Evolutionary conservation across 2,113 vertebrate genomes (phyloP), one percentile per base, ranked within the genome.

Genomic region (Indri indri): DNA sequence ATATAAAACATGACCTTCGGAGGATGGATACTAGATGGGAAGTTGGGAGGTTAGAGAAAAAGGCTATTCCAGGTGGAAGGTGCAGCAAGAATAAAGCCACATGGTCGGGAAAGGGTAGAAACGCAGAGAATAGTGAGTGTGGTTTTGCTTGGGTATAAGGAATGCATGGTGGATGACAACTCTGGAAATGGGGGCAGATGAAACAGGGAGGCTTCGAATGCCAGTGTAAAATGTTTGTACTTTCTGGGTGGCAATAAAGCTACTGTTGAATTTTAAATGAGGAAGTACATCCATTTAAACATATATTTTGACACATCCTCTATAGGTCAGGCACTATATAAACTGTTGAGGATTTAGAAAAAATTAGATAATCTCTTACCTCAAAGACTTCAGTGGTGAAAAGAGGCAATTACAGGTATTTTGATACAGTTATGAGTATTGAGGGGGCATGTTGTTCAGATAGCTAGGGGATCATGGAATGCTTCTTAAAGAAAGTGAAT

Each of bases 341-440:
- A 66, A 91, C 25, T 77, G 10, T 13, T 84, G 76, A 88, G 47
- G 42, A 97, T 30, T 93, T 18, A 88, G 76, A 93, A 57, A 90
- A 85, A 68, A 81, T 3, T 4, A 76, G 42, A 66, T 3, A 37
- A 16, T 32, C 11, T 68, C 27, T 47, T 85, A 12, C 12, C 32
- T 89, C 34, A 57, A 91, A 70, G 37, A 74, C 27, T 96, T 91
- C 45, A 50, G 23, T 57, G 30, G 37, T 13, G n/a, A 0, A 80
- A 10, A 88, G 22, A 59, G 6, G 25, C 11, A 77, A 92, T 79
- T 81, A 57, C 4, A 50, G 45, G 83, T 85, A 66, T 76, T 95
- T 70, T 86, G 34, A 70, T 42, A 42, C 6, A 81, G 37, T 34
- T 81, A 45, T 66, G 25, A 50, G 5, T 94, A 76, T 2, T 47